Evolutionary conservation across 2,888 invertebrate genomes (phyloP).

Genomic region (Scaeva pyrastri): DNA sequence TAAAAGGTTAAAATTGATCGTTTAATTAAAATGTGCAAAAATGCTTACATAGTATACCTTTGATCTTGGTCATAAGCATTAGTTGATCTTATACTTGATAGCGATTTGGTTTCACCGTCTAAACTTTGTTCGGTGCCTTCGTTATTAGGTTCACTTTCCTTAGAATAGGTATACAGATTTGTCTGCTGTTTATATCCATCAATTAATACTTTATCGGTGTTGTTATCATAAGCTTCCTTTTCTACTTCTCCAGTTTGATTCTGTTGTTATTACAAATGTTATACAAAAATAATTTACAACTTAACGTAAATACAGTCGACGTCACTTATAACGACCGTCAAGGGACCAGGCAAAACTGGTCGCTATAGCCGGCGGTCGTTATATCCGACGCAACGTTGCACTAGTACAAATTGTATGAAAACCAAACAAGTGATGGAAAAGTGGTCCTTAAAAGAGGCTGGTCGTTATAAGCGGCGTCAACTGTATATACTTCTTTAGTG

Average conservation of each 20-base stretch:
- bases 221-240: conserved; percentile 77
- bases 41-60: conserved; percentile 84
- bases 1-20: conserved; percentile 18
- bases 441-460: no score
- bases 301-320: conserved; percentile 56
- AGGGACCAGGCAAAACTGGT: no score
- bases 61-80: conserved; percentile 91
- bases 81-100: conserved; percentile 91
- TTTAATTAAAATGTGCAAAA: conserved; percentile 31
- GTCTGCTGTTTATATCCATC: conserved; percentile 61
- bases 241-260: conserved; percentile 81
- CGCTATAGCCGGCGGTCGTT: no score
- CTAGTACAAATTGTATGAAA: no score
- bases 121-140: conserved; percentile 96
- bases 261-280: conserved; percentile 75
- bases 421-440: no score
- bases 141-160: conserved; percentile 91
- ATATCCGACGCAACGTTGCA: no score
- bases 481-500: conserved; percentile 10
- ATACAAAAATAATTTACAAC: conserved; percentile 33
- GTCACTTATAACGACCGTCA: no score
- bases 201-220: conserved; percentile 69
- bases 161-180: conserved; percentile 78
- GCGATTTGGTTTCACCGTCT: conserved; percentile 96
- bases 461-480: no score